Evolutionary conservation across 2,797 vertebrate genomes (phyloP), one percentile per base, ranked within the genome.

Genomic region (Neosalanx taihuensis): DNA sequence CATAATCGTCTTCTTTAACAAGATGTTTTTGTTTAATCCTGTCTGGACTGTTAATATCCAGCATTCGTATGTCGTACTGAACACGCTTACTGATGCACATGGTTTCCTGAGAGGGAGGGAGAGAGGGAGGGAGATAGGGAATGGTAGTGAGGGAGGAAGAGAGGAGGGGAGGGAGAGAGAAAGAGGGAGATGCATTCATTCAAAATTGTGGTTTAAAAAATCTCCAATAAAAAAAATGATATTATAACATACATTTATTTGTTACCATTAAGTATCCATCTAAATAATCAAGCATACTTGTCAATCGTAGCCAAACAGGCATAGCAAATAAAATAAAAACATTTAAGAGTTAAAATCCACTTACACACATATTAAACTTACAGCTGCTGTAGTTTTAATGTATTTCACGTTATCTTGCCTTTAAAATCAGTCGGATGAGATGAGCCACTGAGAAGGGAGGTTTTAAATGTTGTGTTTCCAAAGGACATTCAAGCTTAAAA

Each of bases 21-120:
- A 66, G 17, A 12, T 64, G 3, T 51, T 66, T 17, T 26, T 5
- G 26, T 49, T 29, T 51, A 26, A 66, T 49, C 41, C 41, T 29
- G 15, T 17, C 51, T 66, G 18, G 41, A 46, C 64, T 37, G 46
- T n/a, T 23, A 17, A 49, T 49, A 26, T 65, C 23, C 64, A 56
- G 18, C 20, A 66, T n/a, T 69, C 61, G 60, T 61, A 57, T 66
- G 60, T 64, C 66, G 51, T 72, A 53, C 63, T 57, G 68, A 64
- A 69, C 75, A 76, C 64, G 61, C 51, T 71, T 63, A 29, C 73
- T 65, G 68, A 23, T 49, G 58, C 71, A 67, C 67, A 68, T 61
- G 67, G 41, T 33, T 59, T 53, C 56, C 6, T 30, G 18, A 18
- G 33, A 67, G 57, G 49, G 29, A 64, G 18, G 17, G 71, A 61